Evolutionary conservation across 2,888 invertebrate genomes (phyloP), one percentile per base, ranked within the genome.

Genomic region (Eilema caniola): DNA sequence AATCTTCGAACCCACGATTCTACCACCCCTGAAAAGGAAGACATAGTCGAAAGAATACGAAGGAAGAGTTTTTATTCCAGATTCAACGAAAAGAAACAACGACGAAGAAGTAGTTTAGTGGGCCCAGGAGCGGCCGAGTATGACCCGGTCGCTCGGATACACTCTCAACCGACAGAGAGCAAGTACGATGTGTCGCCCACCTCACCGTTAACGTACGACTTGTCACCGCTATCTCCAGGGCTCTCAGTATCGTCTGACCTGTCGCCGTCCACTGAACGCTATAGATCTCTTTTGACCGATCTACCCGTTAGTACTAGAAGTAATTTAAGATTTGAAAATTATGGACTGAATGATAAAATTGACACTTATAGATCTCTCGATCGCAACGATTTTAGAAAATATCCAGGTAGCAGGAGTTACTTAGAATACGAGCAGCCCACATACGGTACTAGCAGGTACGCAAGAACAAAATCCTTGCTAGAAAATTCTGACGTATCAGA

Each of bases 1-100:
- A 94, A 85, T 83, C 91, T 83, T 77, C 95, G 90, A 84, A 95
- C 84, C 89, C 96, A 76, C 86, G 96, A 92, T 86, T 88, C 94
- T 31, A 90, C 90, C 41, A 90, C 94, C 16, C 95, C 95, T 16
- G 95, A 97, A 74, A 92, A 92, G 75, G 98, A 98, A 86, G 98
- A 98, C 72, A 97, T 98, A 60, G 97, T 97, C 67, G 98, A 98
- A 86, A 96, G 98, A 83, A 98, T 98, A 83, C 96, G 98, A 81
- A 96, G 98, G 47, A 98, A 98, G 89, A 98, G 98, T 89, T 98
- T 98, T 92, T 98, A 98, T 88, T 97, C 97, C 20, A 96, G 98
- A 80, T 98, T 98, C 88, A 98, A 98, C 88, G 98, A 98, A 86
- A 97, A 97, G 88, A 97, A 97, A 84, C 96, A 96, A 78, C 95